Percentiles rank a stretch among this genome's conserved stretches.
phyloP scores from a whole-genome alignment of 2,113 vertebrate species.

The Prinia subflava region DNA sequence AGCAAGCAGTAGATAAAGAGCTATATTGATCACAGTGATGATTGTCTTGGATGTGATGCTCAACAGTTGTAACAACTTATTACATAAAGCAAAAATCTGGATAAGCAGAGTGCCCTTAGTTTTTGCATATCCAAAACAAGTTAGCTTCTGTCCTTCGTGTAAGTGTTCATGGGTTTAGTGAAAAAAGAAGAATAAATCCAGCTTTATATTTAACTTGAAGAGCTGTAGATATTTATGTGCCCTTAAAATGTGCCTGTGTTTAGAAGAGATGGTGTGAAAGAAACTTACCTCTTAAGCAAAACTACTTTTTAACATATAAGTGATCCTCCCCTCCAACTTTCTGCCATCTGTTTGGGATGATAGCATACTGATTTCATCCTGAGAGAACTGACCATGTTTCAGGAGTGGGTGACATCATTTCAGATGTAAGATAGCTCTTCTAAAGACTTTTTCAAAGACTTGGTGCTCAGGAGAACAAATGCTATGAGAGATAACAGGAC shows the following conservation, averaged over 20 bases:
- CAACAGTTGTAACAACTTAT: not conserved
- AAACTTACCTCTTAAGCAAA: not conserved
- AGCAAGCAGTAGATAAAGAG: constrained; percentile 41
- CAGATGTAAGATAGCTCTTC: not conserved
- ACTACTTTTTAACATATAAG: not conserved
- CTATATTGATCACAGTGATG: not conserved
- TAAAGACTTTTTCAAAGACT: not conserved
- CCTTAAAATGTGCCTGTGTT: not conserved
- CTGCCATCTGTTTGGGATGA: not conserved
- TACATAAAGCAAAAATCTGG: not conserved
- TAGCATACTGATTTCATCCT: not conserved
- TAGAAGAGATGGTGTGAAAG: not conserved
- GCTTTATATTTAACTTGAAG: not conserved
- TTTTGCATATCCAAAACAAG: not conserved
- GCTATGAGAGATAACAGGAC: not conserved
- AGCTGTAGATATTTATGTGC: not conserved
- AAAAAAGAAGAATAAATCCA: not conserved
- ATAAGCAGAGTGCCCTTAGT: not conserved
- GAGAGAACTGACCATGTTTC: not conserved
- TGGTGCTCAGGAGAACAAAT: not conserved
- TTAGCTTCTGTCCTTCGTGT: not conserved
- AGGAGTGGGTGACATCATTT: not conserved
- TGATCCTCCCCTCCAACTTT: not conserved
- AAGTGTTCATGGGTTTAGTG: not conserved
- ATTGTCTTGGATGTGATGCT: not conserved